Evolutionary conservation across 2,888 invertebrate genomes (phyloP), one percentile per base, ranked within the genome.

Genomic region (Rhingia rostrata): DNA sequence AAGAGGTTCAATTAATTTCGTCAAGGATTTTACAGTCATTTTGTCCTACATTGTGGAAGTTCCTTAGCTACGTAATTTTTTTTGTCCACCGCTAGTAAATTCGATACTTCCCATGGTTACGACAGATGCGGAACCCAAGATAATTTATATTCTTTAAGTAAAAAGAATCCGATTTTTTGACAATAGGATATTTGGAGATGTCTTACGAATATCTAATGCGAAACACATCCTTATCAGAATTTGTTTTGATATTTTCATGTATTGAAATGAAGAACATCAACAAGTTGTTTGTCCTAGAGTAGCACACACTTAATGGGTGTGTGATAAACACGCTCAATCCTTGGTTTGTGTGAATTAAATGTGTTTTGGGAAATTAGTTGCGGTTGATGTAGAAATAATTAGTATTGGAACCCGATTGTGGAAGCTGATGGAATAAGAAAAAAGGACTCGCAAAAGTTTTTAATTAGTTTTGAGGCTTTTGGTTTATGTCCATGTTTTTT

Each of bases 1-100:
- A 86, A 86, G 87, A 86, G 86, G 82, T 77, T 84, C 87, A 87
- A 87, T 87, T 87, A 87, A 87, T 87, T 87, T 86, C 86, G 61
- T 75, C 66, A 75, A 84, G 84, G 84, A 84, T 80, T 80, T 78
- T 79, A 69, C 73, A 78, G 49, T 83, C 63, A 51, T 67, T 69
- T 41, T 78, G 78, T 83, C 56, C 73, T 69, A 78, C 41, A 63
- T 79, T 69, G 69, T 45, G 33, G 51, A 69, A 43, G 47, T 69
- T 74, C 73, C 37, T 78, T 83, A 66, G 61, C 63, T 75, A 53
- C 47, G 10, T 35, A 12, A 32, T 72, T 78, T 73, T 69, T 63
- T 51, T 12, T 0, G 12, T 22, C 22, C 12, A 9, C 6, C 14
- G 51, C 33, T 9, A n/a, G n/a, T 58, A 14, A 53, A 60, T 60